These are phyloP conservation scores for Lepilemur septentrionalis DNA, from an alignment of 2,797 vertebrate genomes.

Conservation along the genomic window DNA sequence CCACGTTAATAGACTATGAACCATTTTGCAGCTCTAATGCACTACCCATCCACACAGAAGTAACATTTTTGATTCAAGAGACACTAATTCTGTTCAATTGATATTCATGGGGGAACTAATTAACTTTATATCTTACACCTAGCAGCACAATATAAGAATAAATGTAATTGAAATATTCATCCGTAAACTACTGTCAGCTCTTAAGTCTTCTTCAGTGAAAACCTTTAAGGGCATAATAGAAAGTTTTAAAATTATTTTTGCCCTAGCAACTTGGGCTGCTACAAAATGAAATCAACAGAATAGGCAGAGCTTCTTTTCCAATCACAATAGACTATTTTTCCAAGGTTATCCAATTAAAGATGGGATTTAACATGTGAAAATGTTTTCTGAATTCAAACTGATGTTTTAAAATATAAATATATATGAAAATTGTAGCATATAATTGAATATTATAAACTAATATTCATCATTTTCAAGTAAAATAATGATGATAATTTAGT, in stretches of 20 bases:
- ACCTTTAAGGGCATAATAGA: not conserved
- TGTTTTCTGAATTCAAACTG: not conserved
- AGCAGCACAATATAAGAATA: not conserved
- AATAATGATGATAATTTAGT: not conserved
- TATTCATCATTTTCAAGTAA: not conserved
- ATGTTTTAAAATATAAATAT: not conserved
- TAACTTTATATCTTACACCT: conserved; percentile 62
- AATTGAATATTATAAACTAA: not conserved
- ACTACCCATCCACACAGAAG: not conserved
- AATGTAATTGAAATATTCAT: conserved; percentile 36
- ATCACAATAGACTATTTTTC: not conserved
- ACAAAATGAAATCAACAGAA: not conserved
- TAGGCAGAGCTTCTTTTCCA: not conserved
- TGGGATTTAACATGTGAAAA: not conserved
- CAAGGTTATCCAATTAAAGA: not conserved
- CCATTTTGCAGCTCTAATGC: conserved; percentile 31
- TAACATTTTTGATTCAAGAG: conserved; percentile 58
- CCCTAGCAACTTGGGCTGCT: not conserved
- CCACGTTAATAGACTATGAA: not conserved
- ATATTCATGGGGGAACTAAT: conserved; percentile 44
- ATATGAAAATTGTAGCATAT: not conserved
- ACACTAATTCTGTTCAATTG: conserved; percentile 49
- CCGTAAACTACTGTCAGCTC: not conserved
- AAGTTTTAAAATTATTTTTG: not conserved
- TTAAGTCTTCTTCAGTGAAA: not conserved